A percentile compares a stretch with the other conserved stretches of the same genome.
These are phyloP conservation scores for Centropristis striata DNA, from an alignment of 2,113 vertebrate species.

Conservation along the genomic window DNA sequence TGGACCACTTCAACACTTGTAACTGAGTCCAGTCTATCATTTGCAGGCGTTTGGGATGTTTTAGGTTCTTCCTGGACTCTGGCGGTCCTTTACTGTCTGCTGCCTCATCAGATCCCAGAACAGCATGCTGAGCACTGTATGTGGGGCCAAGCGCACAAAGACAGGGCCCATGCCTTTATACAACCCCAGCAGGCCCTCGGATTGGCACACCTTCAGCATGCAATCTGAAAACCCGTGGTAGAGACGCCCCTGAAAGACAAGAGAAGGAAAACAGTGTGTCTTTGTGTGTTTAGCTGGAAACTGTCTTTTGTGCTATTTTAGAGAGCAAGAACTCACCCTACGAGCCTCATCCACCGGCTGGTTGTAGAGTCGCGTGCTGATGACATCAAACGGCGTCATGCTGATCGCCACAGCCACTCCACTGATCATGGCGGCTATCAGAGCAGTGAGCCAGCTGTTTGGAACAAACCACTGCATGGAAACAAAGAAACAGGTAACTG, in stretches of 20 bases:
- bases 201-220: conserved; percentile 88
- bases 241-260: conserved; percentile 87
- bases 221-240: conserved; percentile 92
- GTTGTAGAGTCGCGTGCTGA: conserved; percentile 97
- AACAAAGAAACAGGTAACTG: conserved; percentile 8
- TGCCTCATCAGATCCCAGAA: conserved; percentile 95
- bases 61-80: conserved; percentile 37
- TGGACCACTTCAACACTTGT: background rate
- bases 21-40: background rate
- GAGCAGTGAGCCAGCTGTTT: conserved; percentile 90
- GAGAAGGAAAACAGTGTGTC: background rate
- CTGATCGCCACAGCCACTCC: conserved; percentile 89
- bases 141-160: conserved; percentile 93
- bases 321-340: conserved; percentile 80
- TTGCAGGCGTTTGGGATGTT: background rate
- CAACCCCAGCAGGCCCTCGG: conserved; percentile 90
- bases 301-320: background rate
- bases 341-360: conserved; percentile 91
- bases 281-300: background rate
- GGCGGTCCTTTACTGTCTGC: conserved; percentile 63
- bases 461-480: conserved; percentile 87
- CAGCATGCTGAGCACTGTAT: conserved; percentile 95
- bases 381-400: conserved; percentile 95
- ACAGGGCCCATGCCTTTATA: conserved; percentile 95
- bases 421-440: conserved; percentile 92